Evolutionary conservation across 2,888 invertebrate species (phyloP).

Genomic region (Coelopa pilipes): DNA sequence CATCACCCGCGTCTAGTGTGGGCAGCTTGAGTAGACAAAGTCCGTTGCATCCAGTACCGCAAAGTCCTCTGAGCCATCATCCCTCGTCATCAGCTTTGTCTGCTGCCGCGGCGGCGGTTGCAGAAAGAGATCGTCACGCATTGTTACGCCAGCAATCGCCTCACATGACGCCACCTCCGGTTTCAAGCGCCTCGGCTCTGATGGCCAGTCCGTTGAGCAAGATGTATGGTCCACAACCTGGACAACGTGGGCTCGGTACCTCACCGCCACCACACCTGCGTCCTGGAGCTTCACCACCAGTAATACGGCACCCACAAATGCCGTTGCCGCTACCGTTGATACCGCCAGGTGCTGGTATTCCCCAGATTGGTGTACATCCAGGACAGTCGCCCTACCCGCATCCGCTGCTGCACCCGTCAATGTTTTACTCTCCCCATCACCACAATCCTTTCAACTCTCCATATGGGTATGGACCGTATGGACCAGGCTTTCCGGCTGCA

Average conservation of each 20-base stretch:
- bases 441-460: constrained; percentile 71
- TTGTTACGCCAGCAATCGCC: constrained; percentile 66
- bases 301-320: constrained; percentile 68
- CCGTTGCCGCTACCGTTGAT: constrained; percentile 66
- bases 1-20: constrained; percentile 63
- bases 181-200: constrained; percentile 66
- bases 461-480: constrained; percentile 70
- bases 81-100: constrained; percentile 66
- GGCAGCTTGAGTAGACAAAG: constrained; percentile 65
- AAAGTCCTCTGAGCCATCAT: constrained; percentile 66
- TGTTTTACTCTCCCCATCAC: constrained; percentile 79
- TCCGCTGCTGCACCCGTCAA: constrained; percentile 74
- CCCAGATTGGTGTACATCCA: constrained; percentile 73
- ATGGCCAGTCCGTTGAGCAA: constrained; percentile 67
- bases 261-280: constrained; percentile 67
- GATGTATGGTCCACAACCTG: constrained; percentile 69
- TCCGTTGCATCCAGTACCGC: constrained; percentile 67
- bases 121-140: constrained; percentile 66
- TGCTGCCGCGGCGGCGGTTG: constrained; percentile 67
- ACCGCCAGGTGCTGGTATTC: constrained; percentile 64
- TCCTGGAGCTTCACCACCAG: constrained; percentile 70
- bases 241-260: constrained; percentile 69
- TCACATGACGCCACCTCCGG: constrained; percentile 68
- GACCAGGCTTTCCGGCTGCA: constrained; percentile 66
- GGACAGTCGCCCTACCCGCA: constrained; percentile 78